Percentiles rank a stretch among this genome's conserved stretches.
Evolutionary conservation across 2,888 invertebrate genomes (phyloP).

Genomic region (Acholoe squamosa): DNA sequence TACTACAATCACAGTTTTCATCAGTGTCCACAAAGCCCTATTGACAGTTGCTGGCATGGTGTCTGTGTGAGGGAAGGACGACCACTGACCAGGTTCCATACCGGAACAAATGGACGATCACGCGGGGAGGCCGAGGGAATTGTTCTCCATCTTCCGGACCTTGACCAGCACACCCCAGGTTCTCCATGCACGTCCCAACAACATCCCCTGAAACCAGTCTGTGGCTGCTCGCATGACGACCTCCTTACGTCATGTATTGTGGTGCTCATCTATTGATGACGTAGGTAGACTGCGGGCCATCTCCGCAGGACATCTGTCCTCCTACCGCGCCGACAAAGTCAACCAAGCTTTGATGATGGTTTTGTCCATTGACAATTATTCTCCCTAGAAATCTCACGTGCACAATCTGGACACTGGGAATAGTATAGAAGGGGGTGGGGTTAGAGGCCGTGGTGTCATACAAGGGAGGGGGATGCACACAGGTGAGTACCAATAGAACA

Average conservation of each 20-base stretch:
- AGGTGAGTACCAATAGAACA: background rate
- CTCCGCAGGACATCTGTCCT: slow-evolving; percentile 36
- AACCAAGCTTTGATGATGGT: slow-evolving; percentile 2
- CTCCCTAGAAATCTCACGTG: slow-evolving; percentile 33
- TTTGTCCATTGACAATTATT: slow-evolving; percentile 19
- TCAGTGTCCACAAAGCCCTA: too few relatives aligned
- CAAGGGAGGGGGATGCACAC: background rate
- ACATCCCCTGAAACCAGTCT: background rate
- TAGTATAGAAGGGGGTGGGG: background rate
- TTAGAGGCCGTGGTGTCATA: background rate
- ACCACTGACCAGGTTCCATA: background rate
- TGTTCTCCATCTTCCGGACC: background rate
- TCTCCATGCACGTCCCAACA: background rate
- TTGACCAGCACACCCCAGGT: background rate
- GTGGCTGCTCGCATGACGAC: background rate
- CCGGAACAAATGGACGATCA: slow-evolving; percentile 1
- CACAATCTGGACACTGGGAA: background rate
- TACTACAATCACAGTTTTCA: too few relatives aligned
- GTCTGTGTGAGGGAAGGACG: too few relatives aligned
- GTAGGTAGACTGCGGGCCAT: background rate
- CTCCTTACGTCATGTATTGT: slow-evolving; percentile 37
- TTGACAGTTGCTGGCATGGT: too few relatives aligned
- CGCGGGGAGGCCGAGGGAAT: background rate
- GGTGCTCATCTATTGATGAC: slow-evolving; percentile 46
- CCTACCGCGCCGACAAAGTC: slow-evolving; percentile 21